These are phyloP conservation scores for Rhamnusium bicolor DNA, from an alignment of 2,888 invertebrate species.

Conservation along the genomic window DNA sequence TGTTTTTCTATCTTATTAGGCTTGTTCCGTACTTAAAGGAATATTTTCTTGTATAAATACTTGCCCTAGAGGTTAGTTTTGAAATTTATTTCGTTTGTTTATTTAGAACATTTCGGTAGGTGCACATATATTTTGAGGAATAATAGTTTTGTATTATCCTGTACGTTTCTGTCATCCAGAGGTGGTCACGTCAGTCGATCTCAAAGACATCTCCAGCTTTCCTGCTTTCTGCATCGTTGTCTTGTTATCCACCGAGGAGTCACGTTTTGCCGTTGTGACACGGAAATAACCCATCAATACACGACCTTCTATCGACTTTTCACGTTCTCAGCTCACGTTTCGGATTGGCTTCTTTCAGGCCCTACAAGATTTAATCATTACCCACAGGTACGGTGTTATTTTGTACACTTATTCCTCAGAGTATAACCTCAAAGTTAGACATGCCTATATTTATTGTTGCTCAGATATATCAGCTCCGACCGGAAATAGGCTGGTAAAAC, in stretches of 20 bases:
- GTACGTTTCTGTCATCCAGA: neutral
- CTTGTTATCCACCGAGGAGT: constrained; percentile 42
- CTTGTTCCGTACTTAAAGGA: no score
- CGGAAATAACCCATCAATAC: constrained; percentile 67
- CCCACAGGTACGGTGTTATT: constrained; percentile 55
- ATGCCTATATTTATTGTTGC: constrained; percentile 25
- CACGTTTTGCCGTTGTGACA: constrained; percentile 59
- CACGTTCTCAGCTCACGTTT: constrained; percentile 65
- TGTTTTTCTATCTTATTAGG: no score
- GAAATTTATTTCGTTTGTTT: no score
- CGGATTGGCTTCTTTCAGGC: constrained; percentile 65
- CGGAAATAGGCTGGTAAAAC: constrained; percentile 15
- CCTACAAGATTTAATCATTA: constrained; percentile 62
- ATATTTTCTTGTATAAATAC: no score
- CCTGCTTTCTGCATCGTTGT: constrained; percentile 18
- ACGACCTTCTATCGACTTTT: constrained; percentile 63
- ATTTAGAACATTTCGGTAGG: no score
- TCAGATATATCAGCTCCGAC: constrained; percentile 16
- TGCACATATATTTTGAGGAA: no score
- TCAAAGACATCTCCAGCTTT: constrained; percentile 17
- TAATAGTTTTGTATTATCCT: no score
- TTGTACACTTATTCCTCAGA: constrained; percentile 40
- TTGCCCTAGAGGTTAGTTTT: no score
- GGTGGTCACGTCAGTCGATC: constrained; percentile 13
- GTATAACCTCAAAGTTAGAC: constrained; percentile 9